These are phyloP conservation scores for Araneus ventricosus DNA, from an alignment of 1,140 invertebrate genomes.

Conservation along the genomic window DNA sequence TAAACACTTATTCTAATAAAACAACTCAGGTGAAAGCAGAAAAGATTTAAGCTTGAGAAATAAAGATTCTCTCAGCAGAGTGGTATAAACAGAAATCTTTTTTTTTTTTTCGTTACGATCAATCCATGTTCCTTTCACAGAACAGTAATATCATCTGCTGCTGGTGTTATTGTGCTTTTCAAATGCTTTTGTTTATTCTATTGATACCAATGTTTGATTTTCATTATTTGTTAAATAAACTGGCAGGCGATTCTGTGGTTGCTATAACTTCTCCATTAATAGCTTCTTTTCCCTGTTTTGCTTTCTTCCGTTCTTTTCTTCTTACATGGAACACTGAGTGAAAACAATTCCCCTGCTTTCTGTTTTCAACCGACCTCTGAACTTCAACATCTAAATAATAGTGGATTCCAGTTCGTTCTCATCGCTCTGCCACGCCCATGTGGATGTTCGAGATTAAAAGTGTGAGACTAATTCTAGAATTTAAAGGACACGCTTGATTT, in stretches of 20 bases:
- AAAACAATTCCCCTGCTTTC: background rate
- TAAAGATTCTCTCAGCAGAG: background rate
- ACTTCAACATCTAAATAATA: background rate
- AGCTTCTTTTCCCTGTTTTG: background rate
- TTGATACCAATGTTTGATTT: background rate
- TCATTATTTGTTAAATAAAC: background rate
- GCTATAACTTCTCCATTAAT: background rate
- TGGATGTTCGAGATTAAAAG: background rate
- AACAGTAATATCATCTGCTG: background rate
- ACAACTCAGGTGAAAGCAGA: background rate
- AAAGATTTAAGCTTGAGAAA: background rate
- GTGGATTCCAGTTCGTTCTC: background rate
- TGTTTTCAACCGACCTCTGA: conserved; percentile 1
- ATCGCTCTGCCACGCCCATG: background rate
- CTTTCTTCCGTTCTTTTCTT: background rate
- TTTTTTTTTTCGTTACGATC: background rate
- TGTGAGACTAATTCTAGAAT: conserved; percentile 13
- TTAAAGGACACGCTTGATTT: conserved; percentile 22
- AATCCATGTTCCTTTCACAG: background rate
- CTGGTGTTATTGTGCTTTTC: background rate
- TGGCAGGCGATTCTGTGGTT: background rate
- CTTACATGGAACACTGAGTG: background rate
- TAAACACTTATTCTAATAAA: too few relatives aligned
- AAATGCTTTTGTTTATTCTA: background rate
- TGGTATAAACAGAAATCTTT: background rate